These are phyloP conservation scores for Polyploca ridens DNA, from an alignment of 2,888 invertebrate genomes.

Conservation along the genomic window DNA sequence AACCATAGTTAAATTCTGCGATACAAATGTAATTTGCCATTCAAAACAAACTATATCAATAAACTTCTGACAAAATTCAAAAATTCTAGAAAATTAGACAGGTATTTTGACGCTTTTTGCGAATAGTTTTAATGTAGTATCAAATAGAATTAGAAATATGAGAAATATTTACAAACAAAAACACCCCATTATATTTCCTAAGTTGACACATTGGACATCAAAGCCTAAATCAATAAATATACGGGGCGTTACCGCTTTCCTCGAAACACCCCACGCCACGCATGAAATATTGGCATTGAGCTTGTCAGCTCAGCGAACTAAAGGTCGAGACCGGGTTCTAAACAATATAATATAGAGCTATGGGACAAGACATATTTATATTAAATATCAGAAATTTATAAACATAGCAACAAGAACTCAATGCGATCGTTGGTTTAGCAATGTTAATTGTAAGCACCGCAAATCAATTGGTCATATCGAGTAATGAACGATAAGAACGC, in stretches of 20 bases:
- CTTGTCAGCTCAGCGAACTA: slow-evolving; percentile 21
- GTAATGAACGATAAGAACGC: not conserved
- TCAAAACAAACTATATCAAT: not conserved
- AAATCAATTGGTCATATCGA: not conserved
- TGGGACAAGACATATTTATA: slow-evolving; percentile 5
- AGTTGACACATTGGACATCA: not conserved
- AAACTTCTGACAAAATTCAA: not conserved
- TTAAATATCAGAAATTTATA: not conserved
- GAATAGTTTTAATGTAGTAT: not conserved
- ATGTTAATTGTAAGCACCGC: not conserved
- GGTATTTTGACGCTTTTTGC: no score
- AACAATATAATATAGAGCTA: slow-evolving; percentile 19
- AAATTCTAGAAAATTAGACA: no score
- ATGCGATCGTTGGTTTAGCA: not conserved
- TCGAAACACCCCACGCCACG: slow-evolving; percentile 27
- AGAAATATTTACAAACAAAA: not conserved
- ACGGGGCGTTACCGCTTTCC: slow-evolving; percentile 18
- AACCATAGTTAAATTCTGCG: slow-evolving; percentile 38
- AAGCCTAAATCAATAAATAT: slow-evolving; percentile 21
- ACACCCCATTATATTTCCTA: not conserved
- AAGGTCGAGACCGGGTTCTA: slow-evolving; percentile 21
- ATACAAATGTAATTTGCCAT: slow-evolving; percentile 12
- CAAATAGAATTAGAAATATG: not conserved
- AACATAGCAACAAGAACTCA: not conserved
- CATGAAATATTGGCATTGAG: slow-evolving; percentile 25